Base-by-base conservation (phyloP, 37 sponge, comb jelly and placozoan species). In the Mnemiopsis leidyi region DNA sequence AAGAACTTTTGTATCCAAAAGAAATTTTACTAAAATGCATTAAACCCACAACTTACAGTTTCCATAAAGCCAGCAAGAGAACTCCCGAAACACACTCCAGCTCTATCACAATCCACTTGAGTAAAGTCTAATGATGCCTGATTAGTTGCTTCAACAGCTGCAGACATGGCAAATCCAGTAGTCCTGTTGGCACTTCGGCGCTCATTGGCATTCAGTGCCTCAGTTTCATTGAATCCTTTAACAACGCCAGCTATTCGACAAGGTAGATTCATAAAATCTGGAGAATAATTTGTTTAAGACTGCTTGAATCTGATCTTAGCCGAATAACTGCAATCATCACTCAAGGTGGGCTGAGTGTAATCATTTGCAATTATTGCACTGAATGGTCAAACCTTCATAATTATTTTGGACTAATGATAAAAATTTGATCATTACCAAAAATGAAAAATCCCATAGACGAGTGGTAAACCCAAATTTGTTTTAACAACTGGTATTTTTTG, bases 261-360 rank as follows among this genome's bases (percentile, higher is more conserved):
- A 30, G 95, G 95, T 16, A 96, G 68, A 28, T 38, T 69, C 69
- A 95, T 83, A 61, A 93, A 95, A 18, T 92, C 95, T 23, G 85
- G 32, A 38, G 69, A 48, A 48, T 48, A 18, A 48, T 48, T 13
- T 48, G 61, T 48, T 48, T 13, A n/a, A n/a, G n/a, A n/a, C n/a
- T n/a, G n/a, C n/a, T n/a, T n/a, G n/a, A n/a, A n/a, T n/a, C n/a
- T n/a, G n/a, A n/a, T n/a, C n/a, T n/a, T n/a, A n/a, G n/a, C n/a
- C n/a, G n/a, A n/a, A n/a, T n/a, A n/a, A n/a, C n/a, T n/a, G n/a
- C n/a, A n/a, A n/a, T n/a, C n/a, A n/a, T n/a, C n/a, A n/a, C n/a
- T n/a, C n/a, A n/a, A n/a, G n/a, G n/a, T n/a, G n/a, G n/a, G n/a
- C n/a, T n/a, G n/a, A n/a, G n/a, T n/a, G n/a, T n/a, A n/a, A n/a